Percentiles rank a stretch among this genome's conserved stretches.
phyloP scores from a whole-genome alignment of 1,140 invertebrate species.

The Portunus trituberculatus region DNA sequence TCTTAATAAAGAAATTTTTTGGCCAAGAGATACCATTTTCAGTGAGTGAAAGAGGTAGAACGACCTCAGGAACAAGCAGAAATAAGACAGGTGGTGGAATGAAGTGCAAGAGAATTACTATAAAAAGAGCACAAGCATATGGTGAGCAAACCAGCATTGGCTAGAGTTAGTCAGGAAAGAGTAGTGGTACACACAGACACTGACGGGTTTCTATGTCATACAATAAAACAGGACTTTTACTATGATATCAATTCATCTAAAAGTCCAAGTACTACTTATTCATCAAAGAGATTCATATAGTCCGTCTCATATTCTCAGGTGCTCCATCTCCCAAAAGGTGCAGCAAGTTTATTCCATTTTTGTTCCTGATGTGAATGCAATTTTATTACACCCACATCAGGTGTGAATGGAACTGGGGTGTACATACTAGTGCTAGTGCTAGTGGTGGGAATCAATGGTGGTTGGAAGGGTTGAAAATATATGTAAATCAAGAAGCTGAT shows the following conservation, averaged over 20 bases:
- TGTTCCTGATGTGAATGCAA: not conserved
- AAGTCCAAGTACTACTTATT: not conserved
- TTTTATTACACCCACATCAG: not conserved
- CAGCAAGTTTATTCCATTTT: not conserved
- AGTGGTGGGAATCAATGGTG: not conserved
- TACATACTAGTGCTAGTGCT: not conserved
- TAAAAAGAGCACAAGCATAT: no score
- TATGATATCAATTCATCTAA: not conserved
- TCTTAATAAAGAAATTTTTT: no score
- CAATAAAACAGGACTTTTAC: not conserved
- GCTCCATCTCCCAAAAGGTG: not conserved
- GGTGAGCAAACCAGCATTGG: not conserved
- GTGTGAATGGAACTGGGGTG: not conserved
- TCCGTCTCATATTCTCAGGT: conserved; percentile 69
- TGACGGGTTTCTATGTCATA: not conserved
- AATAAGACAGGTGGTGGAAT: no score
- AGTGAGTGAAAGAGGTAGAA: no score
- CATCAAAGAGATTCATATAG: conserved; percentile 52
- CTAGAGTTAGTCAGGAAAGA: not conserved
- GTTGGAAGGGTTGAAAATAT: not conserved
- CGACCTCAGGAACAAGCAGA: no score
- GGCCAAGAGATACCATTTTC: no score
- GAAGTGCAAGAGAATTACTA: no score
- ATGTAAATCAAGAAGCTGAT: no score
- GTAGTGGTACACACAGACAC: not conserved